These are phyloP conservation scores for Acrossocheilus wenchowensis DNA, from an alignment of 2,797 vertebrate species.

Conservation along the genomic window DNA sequence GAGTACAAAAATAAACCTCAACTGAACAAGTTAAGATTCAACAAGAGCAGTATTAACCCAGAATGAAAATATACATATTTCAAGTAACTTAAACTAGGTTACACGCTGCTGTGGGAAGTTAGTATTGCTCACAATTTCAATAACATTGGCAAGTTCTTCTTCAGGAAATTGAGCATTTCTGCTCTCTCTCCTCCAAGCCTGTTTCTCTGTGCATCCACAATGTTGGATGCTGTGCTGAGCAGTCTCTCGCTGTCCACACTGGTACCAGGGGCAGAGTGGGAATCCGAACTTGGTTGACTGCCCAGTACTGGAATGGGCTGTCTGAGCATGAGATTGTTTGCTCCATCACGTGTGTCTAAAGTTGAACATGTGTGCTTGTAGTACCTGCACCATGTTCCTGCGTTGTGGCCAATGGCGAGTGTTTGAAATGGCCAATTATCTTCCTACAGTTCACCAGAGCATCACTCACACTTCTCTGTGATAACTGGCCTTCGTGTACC, in stretches of 20 bases:
- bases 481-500: neutral
- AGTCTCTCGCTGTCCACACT: conserved; percentile 1
- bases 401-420: conserved; percentile 3
- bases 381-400: neutral
- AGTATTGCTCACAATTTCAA: conserved; percentile 12
- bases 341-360: neutral
- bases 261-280: neutral
- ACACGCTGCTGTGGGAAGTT: neutral
- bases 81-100: conserved; percentile 6
- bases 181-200: neutral
- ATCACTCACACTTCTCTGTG: conserved; percentile 11
- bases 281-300: conserved; percentile 6
- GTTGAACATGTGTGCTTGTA: neutral
- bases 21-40: neutral
- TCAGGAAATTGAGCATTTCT: conserved; percentile 5
- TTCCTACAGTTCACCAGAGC: neutral
- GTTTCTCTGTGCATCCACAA: conserved; percentile 10
- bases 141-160: neutral
- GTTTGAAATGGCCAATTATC: neutral
- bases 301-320: conserved; percentile 9
- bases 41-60: neutral
- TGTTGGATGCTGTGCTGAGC: neutral
- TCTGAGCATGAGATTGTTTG: neutral
- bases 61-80: neutral
- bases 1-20: conserved; percentile 1